Evolutionary conservation across 2,888 invertebrate genomes (phyloP), one percentile per base, ranked within the genome.

Genomic region (Apodemia mormo): DNA sequence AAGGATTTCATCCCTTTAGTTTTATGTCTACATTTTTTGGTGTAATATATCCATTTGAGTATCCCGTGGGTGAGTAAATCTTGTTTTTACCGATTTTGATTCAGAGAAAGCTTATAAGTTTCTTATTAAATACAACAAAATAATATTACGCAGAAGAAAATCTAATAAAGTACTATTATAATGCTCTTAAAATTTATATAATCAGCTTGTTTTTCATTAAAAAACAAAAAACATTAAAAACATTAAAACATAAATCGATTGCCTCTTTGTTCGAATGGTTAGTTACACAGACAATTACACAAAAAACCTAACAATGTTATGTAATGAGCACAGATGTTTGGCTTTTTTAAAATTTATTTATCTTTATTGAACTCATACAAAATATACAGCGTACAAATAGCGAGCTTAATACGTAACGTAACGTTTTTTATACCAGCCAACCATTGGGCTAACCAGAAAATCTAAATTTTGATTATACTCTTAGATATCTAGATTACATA

Each of bases 11-110:
- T 81, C 89, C 95, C 76, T 96, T 96, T 83, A 91, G 94, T 78
- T 95, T 95, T 82, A 93, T 96, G 81, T 94, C 95, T 12, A 84
- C 89, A 72, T 94, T 96, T 82, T 94, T 96, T 81, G 93, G 94
- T 76, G 85, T 94, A 80, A 93, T 96, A 80, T 95, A 95, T 84
- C 95, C 96, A 4, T 93, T 94, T 79, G 94, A 95, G 76, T 94
- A 95, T 86, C 95, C 96, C 72, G 84, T 94, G 70, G 96, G 96
- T 96, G 87, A 94, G 92, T 86, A 66, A 52, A 37, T 64, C 30
- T 69, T 71, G 72, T 69, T 68, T 64, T 69, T 45, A 72, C 29
- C 33, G 43, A 64, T 70, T 45, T 10, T 54, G 65, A 10, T 54
- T 65, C 14, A 22, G 12, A 33, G 8, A 12, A 22, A 29, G 12